Conservation (phyloP, 2,888 invertebrate genomes). For the Caenorhabditis panamensis region DNA sequence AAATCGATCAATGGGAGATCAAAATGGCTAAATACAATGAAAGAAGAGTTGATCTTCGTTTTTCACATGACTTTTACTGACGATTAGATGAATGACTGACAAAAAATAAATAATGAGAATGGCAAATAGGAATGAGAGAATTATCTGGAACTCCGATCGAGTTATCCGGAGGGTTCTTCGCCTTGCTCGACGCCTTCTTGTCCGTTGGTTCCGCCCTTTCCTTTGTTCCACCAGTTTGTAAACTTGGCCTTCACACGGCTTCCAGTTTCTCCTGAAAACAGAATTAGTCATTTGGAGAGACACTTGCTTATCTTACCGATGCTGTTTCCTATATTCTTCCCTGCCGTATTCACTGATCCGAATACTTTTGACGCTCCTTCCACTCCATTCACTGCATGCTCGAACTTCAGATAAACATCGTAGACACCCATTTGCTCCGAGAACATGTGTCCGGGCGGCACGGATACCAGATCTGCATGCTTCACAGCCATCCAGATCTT, state of each 20-base stretch:
- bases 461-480: conserved; percentile 64
- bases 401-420: conserved; percentile 87
- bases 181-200: conserved; percentile 48
- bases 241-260: conserved; percentile 71
- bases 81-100: not conserved
- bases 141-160: not conserved
- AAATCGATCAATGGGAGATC: not conserved
- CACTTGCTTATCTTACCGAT: too few species aligned
- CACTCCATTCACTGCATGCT: conserved; percentile 72
- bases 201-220: conserved; percentile 12
- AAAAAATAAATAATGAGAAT: not conserved
- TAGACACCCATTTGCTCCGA: conserved; percentile 94
- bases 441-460: conserved; percentile 87
- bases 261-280: conserved; percentile 67
- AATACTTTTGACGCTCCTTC: conserved; percentile 75
- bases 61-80: not conserved
- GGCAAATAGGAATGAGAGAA: not conserved
- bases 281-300: too few species aligned
- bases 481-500: conserved; percentile 86
- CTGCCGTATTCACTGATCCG: conserved; percentile 72
- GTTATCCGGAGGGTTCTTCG: conserved; percentile 38
- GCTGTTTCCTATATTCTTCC: conserved; percentile 71
- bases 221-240: conserved; percentile 74
- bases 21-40: not conserved
- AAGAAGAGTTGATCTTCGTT: not conserved